Conservation (phyloP, 64 coral and sea anemone species). For the Anthopleura sola region DNA sequence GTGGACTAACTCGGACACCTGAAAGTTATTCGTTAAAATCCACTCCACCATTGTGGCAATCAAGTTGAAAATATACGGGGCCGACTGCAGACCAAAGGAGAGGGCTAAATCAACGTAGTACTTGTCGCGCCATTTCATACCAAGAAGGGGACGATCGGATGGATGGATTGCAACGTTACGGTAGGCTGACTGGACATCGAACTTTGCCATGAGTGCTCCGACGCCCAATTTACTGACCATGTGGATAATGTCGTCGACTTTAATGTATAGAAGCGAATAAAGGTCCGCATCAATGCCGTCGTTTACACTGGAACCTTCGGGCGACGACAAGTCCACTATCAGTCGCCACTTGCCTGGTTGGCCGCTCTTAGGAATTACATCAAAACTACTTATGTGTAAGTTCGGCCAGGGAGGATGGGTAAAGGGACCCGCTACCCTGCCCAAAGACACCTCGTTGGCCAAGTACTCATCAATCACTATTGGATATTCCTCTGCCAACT, state of each 20-base stretch:
- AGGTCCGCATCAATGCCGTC: not conserved
- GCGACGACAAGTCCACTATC: too few species aligned
- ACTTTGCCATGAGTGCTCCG: too few species aligned
- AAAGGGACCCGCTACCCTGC: too few species aligned
- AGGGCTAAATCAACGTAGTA: constrained; percentile 19
- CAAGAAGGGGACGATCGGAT: not conserved
- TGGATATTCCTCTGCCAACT: not conserved
- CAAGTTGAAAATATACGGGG: constrained; percentile 23
- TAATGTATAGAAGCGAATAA: not conserved
- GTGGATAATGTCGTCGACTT: too few species aligned
- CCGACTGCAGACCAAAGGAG: constrained; percentile 18
- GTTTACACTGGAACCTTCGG: too few species aligned
- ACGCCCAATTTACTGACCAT: too few species aligned
- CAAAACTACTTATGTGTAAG: too few species aligned
- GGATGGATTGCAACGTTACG: constrained; percentile 24
- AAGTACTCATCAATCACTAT: too few species aligned
- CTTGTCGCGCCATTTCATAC: not conserved
- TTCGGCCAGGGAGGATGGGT: too few species aligned
- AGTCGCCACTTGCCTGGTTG: too few species aligned
- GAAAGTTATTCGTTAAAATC: not conserved
- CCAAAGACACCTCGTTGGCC: too few species aligned
- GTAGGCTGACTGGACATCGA: constrained; percentile 23
- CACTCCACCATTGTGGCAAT: not conserved
- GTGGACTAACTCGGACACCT: not conserved
- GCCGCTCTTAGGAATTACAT: too few species aligned